Percentiles rank a stretch among this genome's conserved stretches.
Conservation (phyloP, 2,113 vertebrate species). For the Eublepharis macularius region DNA sequence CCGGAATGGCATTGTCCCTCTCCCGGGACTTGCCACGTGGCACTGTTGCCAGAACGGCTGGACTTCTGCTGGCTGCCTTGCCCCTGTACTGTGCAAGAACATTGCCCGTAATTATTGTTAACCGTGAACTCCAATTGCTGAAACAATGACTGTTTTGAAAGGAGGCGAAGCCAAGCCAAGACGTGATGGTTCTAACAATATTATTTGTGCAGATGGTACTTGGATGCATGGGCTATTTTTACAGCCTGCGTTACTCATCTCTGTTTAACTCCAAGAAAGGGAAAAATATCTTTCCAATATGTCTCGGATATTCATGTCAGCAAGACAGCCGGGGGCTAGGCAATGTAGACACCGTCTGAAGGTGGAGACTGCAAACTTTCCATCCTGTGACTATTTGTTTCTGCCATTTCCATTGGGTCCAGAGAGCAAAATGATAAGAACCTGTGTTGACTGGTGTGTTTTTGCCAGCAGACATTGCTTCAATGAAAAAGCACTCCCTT, state of each 20-base stretch:
- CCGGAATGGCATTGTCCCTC: neutral
- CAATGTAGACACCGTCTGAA: neutral
- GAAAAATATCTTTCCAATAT: conserved; percentile 19
- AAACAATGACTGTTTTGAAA: conserved; percentile 26
- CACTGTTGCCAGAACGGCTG: neutral
- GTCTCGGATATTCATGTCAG: conserved; percentile 37
- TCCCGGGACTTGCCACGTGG: no score
- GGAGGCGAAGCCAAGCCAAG: conserved; percentile 24
- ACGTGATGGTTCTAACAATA: conserved; percentile 2
- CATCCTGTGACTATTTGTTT: neutral
- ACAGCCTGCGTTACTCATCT: conserved; percentile 48
- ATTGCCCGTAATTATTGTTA: conserved; percentile 31
- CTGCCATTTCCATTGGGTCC: neutral
- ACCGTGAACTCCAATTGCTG: conserved; percentile 27
- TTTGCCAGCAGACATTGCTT: neutral
- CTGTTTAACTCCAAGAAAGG: conserved; percentile 43
- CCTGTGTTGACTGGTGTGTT: neutral
- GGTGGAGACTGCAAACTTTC: conserved; percentile 3
- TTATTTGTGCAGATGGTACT: conserved; percentile 35
- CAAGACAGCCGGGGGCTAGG: neutral
- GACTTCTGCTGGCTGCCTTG: conserved; percentile 21
- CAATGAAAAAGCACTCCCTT: neutral
- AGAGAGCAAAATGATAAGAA: neutral
- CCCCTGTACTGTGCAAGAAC: neutral
- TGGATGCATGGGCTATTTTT: conserved; percentile 50